Base-by-base conservation (phyloP, 2,113 vertebrate species). In the Eudyptes chrysolophus region DNA sequence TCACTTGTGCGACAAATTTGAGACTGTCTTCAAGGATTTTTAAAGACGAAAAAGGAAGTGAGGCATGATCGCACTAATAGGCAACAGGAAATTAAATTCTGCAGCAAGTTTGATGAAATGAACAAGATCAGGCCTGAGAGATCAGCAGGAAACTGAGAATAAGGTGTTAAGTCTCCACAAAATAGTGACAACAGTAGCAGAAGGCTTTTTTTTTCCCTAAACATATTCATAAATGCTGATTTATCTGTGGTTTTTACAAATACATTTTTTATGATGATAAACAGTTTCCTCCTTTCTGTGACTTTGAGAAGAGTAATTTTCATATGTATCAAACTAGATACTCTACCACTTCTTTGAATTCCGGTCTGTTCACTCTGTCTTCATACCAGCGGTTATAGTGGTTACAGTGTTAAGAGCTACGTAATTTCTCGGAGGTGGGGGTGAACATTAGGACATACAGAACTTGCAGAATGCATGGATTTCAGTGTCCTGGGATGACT, bases 201-300 rank as follows among this genome's bases (percentile, higher is more conserved):
- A 82, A 72, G 8, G 2, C 1, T 20, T 27, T 38, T 29, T 38
- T 26, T 6, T 4, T 4, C 1, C 2, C 6, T 25, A 16, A 66
- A n/a, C 1, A 0, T 80, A 25, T n/a, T 75, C 5, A 40, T 65
- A 48, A 81, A 55, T 29, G 10, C 14, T 52, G 40, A 36, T 65
- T 68, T 82, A 40, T 76, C 10, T 75, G 25, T 79, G n/a, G 34
- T 79, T 88, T 88, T 83, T 79, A 19, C 30, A 72, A 60, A 61
- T 77, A 32, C 1, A 2, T 83, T 44, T 92, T 83, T 26, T 40
- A 0, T 55, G 12, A 26, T 79, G 18, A 21, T 48, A 32, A 79
- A 51, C 12, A 15, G 2, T 38, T 76, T 42, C n/a, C 87, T 84
- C 15, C 27, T 42, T 91, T 75, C 42, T 82, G 32, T 10, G 79